Evolutionary conservation across 2,888 invertebrate species (phyloP).

Genomic region (Kryphioiulus occultus): DNA sequence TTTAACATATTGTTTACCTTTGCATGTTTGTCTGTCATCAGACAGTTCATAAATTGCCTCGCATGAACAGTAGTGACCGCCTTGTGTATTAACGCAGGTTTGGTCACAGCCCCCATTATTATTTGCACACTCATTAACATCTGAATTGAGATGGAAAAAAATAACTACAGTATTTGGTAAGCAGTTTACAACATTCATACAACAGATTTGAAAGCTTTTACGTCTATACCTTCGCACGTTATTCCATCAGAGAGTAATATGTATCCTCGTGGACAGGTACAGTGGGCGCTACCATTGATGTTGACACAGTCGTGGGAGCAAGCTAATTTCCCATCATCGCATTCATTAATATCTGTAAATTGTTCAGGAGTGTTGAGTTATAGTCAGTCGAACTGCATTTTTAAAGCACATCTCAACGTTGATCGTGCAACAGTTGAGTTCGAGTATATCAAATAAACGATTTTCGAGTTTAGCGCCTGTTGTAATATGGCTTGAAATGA

Average conservation of each 20-base stretch:
- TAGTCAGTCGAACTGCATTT: neutral
- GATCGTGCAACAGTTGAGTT: too few relatives aligned
- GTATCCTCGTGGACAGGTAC: conserved; percentile 67
- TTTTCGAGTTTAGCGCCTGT: too few relatives aligned
- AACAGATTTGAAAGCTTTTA: neutral
- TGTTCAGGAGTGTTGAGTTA: too few relatives aligned
- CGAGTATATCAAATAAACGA: too few relatives aligned
- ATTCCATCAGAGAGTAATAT: conserved; percentile 61
- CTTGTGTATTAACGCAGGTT: conserved; percentile 60
- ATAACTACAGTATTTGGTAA: neutral
- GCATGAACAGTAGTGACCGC: conserved; percentile 60
- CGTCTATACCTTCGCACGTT: conserved; percentile 57
- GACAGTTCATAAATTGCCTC: conserved; percentile 59
- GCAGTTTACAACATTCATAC: neutral
- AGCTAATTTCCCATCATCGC: conserved; percentile 59
- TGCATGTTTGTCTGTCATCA: conserved; percentile 62
- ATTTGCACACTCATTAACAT: conserved; percentile 60
- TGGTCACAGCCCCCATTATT: conserved; percentile 59
- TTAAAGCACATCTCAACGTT: neutral
- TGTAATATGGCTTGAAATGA: too few relatives aligned
- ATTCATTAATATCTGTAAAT: conserved; percentile 54
- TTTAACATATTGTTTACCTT: conserved; percentile 52
- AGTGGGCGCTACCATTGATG: conserved; percentile 62
- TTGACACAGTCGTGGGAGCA: conserved; percentile 64
- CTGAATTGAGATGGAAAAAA: conserved; percentile 44